Evolutionary conservation across 2,797 vertebrate genomes (phyloP).

Genomic region (Fratercula arctica): DNA sequence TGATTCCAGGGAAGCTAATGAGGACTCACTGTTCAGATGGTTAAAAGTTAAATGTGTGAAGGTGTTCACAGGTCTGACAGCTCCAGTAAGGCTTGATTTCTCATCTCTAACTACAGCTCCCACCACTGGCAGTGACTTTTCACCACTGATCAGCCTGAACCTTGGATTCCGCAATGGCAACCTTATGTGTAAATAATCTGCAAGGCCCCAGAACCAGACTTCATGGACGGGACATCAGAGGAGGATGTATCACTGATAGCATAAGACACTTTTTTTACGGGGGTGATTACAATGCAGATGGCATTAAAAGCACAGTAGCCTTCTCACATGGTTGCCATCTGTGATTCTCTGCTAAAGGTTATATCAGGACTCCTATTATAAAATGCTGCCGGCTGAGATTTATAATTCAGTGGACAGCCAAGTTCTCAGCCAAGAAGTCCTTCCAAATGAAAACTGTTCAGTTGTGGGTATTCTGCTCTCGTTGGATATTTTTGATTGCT

Average conservation of each 20-base stretch:
- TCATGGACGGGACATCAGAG: neutral
- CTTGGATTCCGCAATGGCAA: neutral
- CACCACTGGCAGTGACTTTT: neutral
- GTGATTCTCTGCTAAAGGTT: neutral
- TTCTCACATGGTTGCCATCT: constrained; percentile 20
- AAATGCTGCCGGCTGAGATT: neutral
- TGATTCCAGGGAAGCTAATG: neutral
- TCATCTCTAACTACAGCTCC: neutral
- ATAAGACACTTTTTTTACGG: neutral
- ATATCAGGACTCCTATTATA: neutral
- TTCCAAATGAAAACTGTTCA: neutral
- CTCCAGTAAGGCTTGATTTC: neutral
- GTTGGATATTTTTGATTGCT: neutral
- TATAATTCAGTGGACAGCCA: neutral
- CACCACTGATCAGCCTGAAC: neutral
- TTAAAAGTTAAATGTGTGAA: neutral
- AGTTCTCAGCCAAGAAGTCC: neutral
- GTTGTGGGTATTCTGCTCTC: neutral
- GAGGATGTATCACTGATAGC: neutral
- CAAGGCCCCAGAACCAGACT: neutral
- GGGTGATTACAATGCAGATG: neutral
- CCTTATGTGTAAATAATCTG: neutral
- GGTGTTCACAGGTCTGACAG: neutral
- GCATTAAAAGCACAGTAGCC: constrained; percentile 7
- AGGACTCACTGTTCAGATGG: neutral